Conservation (phyloP, 2,113 vertebrate genomes). For the Psilopsiagon aymara region DNA sequence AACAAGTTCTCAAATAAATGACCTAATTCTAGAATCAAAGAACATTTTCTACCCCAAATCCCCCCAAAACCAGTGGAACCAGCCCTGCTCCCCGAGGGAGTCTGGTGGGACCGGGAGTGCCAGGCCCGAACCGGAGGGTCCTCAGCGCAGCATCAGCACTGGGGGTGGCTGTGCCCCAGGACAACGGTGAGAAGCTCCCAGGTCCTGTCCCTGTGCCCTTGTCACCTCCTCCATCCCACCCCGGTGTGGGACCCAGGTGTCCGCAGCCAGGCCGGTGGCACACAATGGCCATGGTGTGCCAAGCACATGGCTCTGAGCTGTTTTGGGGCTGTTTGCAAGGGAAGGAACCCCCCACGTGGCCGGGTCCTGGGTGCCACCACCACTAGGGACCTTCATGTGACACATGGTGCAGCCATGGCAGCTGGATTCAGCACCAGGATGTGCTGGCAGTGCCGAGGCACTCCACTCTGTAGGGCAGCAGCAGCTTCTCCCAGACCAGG, state of each 20-base stretch:
- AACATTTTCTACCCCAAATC: no score
- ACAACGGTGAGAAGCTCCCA: not conserved
- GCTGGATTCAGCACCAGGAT: not conserved
- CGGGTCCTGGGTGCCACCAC: not conserved
- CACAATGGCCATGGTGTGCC: not conserved
- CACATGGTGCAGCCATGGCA: not conserved
- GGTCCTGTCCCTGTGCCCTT: not conserved
- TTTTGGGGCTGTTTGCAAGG: not conserved
- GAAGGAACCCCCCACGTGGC: not conserved
- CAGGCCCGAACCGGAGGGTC: not conserved
- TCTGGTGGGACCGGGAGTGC: not conserved
- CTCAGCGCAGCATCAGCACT: not conserved
- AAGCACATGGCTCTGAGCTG: not conserved
- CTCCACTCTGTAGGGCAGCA: not conserved
- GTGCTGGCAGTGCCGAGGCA: not conserved
- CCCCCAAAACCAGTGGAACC: not conserved
- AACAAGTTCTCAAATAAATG: no score
- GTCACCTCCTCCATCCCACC: not conserved
- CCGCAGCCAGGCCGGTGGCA: no score
- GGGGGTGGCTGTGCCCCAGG: not conserved
- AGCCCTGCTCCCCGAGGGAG: not conserved
- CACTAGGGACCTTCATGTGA: not conserved
- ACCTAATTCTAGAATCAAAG: no score
- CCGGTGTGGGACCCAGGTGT: no score
- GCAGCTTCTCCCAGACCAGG: not conserved